Evolutionary conservation across 1,140 invertebrate genomes (phyloP).

Genomic region (Lepidurus couesii): DNA sequence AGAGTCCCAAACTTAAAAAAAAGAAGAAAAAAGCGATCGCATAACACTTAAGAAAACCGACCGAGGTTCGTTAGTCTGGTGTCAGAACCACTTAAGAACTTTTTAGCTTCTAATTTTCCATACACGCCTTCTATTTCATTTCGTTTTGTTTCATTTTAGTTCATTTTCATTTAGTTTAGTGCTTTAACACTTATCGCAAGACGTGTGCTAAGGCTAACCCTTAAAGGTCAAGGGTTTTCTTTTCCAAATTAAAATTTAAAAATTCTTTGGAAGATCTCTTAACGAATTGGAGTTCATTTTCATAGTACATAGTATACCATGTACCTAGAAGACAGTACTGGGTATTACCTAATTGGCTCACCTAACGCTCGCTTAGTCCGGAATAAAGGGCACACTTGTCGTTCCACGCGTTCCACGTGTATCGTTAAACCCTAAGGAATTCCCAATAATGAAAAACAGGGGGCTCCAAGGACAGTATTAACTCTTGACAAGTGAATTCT

Average conservation of each 20-base stretch:
- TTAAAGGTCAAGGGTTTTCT: background rate
- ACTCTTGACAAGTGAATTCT: no score
- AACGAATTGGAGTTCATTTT: no score
- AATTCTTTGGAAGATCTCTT: background rate
- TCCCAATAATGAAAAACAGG: no score
- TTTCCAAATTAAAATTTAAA: background rate
- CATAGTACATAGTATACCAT: no score
- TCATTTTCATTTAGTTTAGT: background rate
- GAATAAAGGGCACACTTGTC: background rate
- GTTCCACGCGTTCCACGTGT: background rate
- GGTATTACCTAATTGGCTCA: no score
- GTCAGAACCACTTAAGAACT: constrained; percentile 22
- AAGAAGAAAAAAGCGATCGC: background rate
- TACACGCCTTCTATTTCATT: background rate
- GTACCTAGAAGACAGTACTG: no score
- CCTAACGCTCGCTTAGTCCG: no score
- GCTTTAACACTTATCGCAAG: background rate
- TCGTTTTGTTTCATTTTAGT: constrained; percentile 1
- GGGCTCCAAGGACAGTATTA: no score
- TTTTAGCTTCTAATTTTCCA: constrained; percentile 14
- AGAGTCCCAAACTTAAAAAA: background rate
- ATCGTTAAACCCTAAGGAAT: no score
- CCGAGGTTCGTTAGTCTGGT: background rate
- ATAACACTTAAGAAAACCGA: constrained; percentile 10
- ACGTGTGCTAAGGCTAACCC: no score